These are phyloP conservation scores for Drosophila willistoni DNA, from an alignment of 1,140 invertebrate species.

Conservation along the genomic window DNA sequence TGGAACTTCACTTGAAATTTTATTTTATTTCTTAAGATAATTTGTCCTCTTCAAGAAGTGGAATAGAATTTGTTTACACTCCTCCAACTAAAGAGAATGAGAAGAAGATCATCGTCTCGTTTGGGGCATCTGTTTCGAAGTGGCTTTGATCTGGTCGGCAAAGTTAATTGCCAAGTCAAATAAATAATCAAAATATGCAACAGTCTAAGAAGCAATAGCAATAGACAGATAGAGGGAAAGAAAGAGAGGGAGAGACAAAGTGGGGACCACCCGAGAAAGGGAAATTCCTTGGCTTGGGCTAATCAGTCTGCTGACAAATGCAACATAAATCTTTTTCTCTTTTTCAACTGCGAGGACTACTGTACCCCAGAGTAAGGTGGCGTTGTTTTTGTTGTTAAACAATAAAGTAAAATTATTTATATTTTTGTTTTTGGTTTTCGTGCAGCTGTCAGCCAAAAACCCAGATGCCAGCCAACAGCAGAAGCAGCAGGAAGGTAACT, in stretches of 20 bases:
- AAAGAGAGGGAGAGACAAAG: not conserved
- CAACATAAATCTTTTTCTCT: conserved; percentile 44
- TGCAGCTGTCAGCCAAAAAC: conserved; percentile 65
- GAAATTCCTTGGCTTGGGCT: conserved; percentile 15
- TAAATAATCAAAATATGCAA: conserved; percentile 66
- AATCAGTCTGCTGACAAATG: conserved; percentile 45
- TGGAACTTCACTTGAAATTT: conserved; percentile 16
- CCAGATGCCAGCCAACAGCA: conserved; percentile 5
- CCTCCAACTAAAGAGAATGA: not conserved
- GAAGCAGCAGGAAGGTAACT: conserved; percentile 34
- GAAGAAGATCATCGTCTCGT: not conserved
- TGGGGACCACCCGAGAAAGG: not conserved
- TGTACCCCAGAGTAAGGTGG: conserved; percentile 15
- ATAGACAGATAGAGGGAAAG: not conserved
- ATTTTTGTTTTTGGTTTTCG: conserved; percentile 43
- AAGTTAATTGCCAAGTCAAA: conserved; percentile 45
- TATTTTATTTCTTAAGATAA: conserved; percentile 10
- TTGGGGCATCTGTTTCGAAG: conserved; percentile 5
- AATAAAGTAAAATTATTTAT: conserved; percentile 80
- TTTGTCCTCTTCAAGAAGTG: conserved; percentile 3
- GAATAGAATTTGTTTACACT: conserved; percentile 32
- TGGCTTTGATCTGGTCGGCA: conserved; percentile 31
- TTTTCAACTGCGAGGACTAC: not conserved
- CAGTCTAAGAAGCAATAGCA: conserved; percentile 24
- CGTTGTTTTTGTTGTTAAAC: conserved; percentile 45